Evolutionary conservation across 2,113 vertebrate species (phyloP), one percentile per base, ranked within the genome.

Genomic region (Phyllopteryx taeniolatus): DNA sequence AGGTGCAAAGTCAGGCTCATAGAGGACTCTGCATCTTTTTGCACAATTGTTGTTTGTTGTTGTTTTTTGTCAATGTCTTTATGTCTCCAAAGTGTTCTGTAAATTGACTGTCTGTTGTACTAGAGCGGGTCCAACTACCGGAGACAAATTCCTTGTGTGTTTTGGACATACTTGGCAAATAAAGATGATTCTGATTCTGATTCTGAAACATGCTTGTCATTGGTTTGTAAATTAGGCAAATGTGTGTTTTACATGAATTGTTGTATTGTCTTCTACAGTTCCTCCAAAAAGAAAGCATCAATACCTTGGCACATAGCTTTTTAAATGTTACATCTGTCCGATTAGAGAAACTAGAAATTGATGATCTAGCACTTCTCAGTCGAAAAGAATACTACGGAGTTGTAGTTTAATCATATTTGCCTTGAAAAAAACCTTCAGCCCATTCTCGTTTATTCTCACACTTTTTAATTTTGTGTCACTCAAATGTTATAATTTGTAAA

Each of bases 401-500:
- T 10, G 11, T 6, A 42, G 5, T 64, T 43, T 64, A 22, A 22
- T 64, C 17, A 12, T 3, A n/a, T 64, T 43, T 19, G 17, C 61
- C 61, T 42, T 63, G 22, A 43, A 22, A 6, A 13, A 14, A 22
- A 20, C 8, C 17, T n/a, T 63, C 42, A 13, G 63, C n/a, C 42
- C 62, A 13, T 43, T 27, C 43, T 22, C 31, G 33, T 61, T 61
- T 35, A 61, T 61, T 8, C 31, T 17, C 59, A 35, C 2, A 27
- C 22, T 33, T 61, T 61, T 61, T 35, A 33, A 35, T 39, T 35
- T 61, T 22, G 20, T 19, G n/a, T n/a, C 12, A 27, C 13, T 46
- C n/a, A 66, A 66, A 31, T 66, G 22, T 22, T 47, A 46, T n/a
- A 47, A 15, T 47, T 66, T 66, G n/a, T 66, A 6, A 66, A 66